phyloP scores from a whole-genome alignment of 1,140 invertebrate genomes.

The Gryllus bimaculatus region DNA sequence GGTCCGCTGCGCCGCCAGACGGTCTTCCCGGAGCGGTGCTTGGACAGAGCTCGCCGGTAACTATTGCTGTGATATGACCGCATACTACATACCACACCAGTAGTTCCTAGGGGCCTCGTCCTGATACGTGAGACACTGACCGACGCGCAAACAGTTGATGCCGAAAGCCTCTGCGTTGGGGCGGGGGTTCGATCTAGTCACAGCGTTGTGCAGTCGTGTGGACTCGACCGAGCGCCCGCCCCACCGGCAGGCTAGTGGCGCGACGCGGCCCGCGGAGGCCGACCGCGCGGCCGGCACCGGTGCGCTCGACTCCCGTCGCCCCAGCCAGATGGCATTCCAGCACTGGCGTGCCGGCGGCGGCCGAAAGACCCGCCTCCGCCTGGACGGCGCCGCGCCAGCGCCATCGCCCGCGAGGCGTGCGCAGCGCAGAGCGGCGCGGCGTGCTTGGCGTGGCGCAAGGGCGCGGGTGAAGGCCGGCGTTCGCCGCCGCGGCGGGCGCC shows the following conservation, averaged over 20 bases:
- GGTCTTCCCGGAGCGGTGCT: slow-evolving; percentile 10
- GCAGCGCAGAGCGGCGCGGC: no score
- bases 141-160: not conserved
- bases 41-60: slow-evolving; percentile 13
- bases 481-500: no score
- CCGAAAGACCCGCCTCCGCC: no score
- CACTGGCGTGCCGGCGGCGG: no score
- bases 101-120: slow-evolving; percentile 9
- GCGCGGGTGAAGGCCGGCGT: no score
- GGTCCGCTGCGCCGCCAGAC: no score
- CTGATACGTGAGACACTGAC: not conserved
- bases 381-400: no score
- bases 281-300: no score
- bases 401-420: no score
- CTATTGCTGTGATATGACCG: slow-evolving; percentile 11
- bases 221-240: not conserved
- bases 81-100: slow-evolving; percentile 9
- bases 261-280: not conserved
- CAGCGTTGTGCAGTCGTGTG: not conserved
- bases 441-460: no score
- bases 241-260: not conserved
- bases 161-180: not conserved
- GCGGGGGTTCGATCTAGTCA: not conserved
- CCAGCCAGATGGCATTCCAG: no score
- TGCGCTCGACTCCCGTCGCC: no score